A percentile compares a stretch with the other conserved stretches of the same genome.
These are phyloP conservation scores for Montipora efflorescens DNA, from an alignment of 64 coral and sea anemone genomes.

Conservation along the genomic window DNA sequence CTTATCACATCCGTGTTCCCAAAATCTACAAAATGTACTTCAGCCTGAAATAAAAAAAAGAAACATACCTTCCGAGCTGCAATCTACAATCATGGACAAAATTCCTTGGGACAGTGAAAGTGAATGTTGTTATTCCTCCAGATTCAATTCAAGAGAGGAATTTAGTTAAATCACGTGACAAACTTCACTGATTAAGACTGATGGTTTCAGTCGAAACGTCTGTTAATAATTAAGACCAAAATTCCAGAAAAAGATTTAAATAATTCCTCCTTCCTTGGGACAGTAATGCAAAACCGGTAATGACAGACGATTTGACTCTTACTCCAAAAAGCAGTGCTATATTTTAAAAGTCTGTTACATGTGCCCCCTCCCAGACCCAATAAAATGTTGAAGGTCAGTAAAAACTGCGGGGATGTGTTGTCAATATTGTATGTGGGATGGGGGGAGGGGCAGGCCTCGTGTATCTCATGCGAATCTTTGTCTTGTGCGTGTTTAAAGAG, in stretches of 20 bases:
- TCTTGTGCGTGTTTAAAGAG: background rate
- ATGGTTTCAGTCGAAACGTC: too few relatives aligned
- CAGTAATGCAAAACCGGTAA: background rate
- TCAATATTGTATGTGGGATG: background rate
- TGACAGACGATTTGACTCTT: too few relatives aligned
- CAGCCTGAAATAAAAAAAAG: constrained; percentile 27
- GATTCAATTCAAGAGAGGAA: too few relatives aligned
- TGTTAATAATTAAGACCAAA: background rate
- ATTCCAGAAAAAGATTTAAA: background rate
- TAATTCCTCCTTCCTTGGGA: background rate
- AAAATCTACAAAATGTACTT: constrained; percentile 69
- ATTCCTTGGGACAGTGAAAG: background rate
- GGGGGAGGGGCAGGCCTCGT: background rate
- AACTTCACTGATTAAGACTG: too few relatives aligned
- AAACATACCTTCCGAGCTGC: background rate
- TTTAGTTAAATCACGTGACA: too few relatives aligned
- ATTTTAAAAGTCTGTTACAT: background rate
- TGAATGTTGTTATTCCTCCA: too few relatives aligned
- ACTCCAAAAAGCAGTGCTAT: background rate
- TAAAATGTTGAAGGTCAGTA: background rate
- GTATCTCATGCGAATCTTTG: background rate
- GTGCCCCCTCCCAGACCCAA: background rate
- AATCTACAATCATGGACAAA: background rate
- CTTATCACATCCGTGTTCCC: constrained; percentile 63
- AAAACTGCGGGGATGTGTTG: background rate